A percentile compares a stretch with the other conserved stretches of the same genome.
phyloP scores from a whole-genome alignment of 2,797 vertebrate species.

The Eremophila alpestris region DNA sequence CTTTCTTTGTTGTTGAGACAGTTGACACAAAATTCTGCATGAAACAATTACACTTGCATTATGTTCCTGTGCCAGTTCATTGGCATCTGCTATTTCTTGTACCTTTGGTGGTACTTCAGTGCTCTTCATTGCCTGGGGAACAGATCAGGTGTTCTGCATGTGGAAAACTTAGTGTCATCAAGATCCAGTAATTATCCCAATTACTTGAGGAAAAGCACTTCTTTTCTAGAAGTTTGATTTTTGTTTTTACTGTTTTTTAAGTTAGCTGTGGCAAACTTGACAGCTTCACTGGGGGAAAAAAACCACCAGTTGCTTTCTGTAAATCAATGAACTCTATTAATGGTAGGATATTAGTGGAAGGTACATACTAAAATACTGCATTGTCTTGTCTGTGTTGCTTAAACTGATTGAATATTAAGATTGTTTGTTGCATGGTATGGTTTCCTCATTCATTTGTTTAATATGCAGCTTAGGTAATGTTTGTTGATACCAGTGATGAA shows the following conservation, averaged over 20 bases:
- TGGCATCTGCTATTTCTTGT: neutral
- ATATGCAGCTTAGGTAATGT: neutral
- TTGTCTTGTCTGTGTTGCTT: neutral
- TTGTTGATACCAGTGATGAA: neutral
- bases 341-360: neutral
- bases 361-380: neutral
- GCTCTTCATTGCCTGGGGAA: neutral
- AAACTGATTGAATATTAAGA: neutral
- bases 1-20: neutral
- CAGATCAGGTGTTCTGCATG: neutral
- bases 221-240: neutral
- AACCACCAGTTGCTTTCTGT: neutral
- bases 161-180: neutral
- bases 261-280: neutral
- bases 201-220: neutral
- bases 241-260: neutral
- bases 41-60: neutral
- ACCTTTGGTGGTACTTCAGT: neutral
- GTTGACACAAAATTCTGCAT: neutral
- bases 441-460: neutral
- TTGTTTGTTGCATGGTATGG: neutral
- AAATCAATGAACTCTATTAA: neutral
- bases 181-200: neutral
- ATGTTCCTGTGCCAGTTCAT: neutral
- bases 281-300: neutral